Evolutionary conservation across 2,113 vertebrate genomes (phyloP).

Genomic region (Psephotus haematonotus): DNA sequence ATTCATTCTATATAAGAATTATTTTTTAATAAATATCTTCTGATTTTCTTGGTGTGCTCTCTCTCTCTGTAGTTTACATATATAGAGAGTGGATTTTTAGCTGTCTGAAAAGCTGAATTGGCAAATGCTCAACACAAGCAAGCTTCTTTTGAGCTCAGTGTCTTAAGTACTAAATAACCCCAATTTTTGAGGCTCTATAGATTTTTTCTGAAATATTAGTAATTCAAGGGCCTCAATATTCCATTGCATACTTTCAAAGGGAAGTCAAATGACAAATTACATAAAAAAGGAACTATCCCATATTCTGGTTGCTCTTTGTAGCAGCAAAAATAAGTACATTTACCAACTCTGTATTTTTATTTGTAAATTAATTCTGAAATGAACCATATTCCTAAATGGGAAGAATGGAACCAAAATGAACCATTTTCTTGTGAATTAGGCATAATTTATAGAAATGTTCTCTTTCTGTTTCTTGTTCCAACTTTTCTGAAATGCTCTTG

Average conservation of each 20-base stretch:
- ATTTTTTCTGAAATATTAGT: not conserved
- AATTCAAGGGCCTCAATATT: not conserved
- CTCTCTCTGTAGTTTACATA: not conserved
- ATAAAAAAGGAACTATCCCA: not conserved
- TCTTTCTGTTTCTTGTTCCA: not conserved
- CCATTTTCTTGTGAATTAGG: not conserved
- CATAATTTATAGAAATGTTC: not conserved
- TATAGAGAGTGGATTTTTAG: not conserved
- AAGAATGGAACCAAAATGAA: not conserved
- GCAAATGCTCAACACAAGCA: not conserved
- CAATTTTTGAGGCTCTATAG: not conserved
- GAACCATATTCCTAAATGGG: not conserved
- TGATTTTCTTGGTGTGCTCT: not conserved
- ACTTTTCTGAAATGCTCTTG: not conserved
- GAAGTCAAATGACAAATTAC: not conserved
- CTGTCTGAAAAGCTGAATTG: not conserved
- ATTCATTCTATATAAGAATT: not conserved
- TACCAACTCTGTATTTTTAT: not conserved
- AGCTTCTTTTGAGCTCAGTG: not conserved
- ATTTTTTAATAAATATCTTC: not conserved
- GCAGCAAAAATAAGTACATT: not conserved
- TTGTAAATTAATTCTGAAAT: not conserved
- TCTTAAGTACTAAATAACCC: not conserved
- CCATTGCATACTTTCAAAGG: not conserved
- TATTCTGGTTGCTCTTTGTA: not conserved